Conservation (phyloP, 2,113 vertebrate genomes). For the Oceanodroma tethys region DNA sequence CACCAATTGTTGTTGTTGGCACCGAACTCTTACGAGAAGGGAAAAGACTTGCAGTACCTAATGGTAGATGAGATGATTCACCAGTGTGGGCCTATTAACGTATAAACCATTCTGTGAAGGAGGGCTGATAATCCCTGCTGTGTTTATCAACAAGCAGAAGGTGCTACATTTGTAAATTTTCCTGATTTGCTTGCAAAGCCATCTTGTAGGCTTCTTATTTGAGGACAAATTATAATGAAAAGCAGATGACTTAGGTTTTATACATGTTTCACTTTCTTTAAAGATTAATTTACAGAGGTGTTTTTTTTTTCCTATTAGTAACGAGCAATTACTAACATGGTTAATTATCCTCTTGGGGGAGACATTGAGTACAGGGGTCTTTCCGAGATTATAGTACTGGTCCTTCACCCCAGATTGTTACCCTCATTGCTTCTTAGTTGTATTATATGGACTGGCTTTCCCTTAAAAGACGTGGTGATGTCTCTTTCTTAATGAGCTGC, state of each 20-base stretch:
- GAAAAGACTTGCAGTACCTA: background rate
- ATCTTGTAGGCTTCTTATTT: background rate
- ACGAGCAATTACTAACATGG: background rate
- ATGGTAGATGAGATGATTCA: background rate
- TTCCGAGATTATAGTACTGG: background rate
- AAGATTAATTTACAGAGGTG: background rate
- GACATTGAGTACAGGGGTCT: background rate
- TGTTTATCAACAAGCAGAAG: slow-evolving; percentile 11
- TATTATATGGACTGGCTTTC: background rate
- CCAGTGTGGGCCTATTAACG: background rate
- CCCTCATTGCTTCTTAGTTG: background rate
- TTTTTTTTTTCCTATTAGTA: background rate
- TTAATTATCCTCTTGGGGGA: background rate
- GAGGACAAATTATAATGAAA: background rate
- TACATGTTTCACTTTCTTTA: background rate
- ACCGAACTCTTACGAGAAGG: background rate
- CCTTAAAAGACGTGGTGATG: background rate
- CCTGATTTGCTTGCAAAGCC: background rate
- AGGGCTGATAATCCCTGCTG: background rate
- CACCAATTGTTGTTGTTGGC: background rate
- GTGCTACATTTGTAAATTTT: background rate
- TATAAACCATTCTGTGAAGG: background rate
- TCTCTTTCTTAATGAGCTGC: background rate
- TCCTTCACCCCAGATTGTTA: background rate
- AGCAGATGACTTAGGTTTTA: background rate